A percentile compares a stretch with the other conserved stretches of the same genome.
Conservation (phyloP, 2,888 invertebrate species). For the Drosophila affinis region DNA sequence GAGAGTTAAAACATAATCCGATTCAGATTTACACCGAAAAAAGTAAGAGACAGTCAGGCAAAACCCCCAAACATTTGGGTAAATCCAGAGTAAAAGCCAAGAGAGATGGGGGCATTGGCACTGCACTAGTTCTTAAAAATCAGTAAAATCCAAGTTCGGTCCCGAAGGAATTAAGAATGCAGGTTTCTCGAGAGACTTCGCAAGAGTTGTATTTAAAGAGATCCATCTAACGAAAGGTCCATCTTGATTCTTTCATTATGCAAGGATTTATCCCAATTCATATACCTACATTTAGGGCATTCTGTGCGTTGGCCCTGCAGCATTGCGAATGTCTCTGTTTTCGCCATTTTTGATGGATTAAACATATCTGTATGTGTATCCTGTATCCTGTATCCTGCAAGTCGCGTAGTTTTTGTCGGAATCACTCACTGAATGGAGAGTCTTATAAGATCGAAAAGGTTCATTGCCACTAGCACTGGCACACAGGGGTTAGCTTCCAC, state of each 20-base stretch:
- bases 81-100: too few species aligned
- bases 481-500: background rate
- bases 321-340: conserved; percentile 2
- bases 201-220: background rate
- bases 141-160: background rate
- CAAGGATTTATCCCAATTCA: background rate
- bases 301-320: conserved; percentile 46
- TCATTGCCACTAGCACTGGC: conserved; percentile 40
- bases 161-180: background rate
- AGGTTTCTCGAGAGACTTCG: background rate
- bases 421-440: conserved; percentile 13
- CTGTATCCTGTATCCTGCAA: background rate
- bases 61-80: too few species aligned
- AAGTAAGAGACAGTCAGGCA: too few species aligned
- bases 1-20: too few species aligned
- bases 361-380: background rate
- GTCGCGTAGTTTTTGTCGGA: background rate
- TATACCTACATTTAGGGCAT: conserved; percentile 62
- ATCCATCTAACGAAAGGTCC: background rate
- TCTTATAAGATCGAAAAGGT: conserved; percentile 61
- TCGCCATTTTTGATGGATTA: conserved; percentile 24
- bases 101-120: background rate
- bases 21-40: background rate
- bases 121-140: background rate
- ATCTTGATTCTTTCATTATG: too few species aligned